Conservation (phyloP, 2,888 invertebrate genomes). For the Melipona bicolor region DNA sequence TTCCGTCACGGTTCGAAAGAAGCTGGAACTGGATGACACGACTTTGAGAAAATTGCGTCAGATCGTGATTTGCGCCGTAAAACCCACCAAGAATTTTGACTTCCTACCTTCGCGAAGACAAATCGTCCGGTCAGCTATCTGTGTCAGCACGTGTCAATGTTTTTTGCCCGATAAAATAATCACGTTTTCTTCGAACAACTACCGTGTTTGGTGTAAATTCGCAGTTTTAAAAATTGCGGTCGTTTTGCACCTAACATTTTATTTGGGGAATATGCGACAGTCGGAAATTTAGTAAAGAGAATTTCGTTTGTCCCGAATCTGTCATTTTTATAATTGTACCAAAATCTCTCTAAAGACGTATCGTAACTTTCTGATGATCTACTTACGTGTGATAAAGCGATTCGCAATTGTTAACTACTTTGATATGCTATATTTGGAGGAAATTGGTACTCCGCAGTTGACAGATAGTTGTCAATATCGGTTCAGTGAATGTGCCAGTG, state of each 20-base stretch:
- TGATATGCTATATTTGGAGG: too few species aligned
- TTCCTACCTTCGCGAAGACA: not conserved
- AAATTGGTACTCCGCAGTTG: too few species aligned
- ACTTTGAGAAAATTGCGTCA: conserved; percentile 26
- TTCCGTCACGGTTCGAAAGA: conserved; percentile 32
- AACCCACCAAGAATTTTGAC: not conserved
- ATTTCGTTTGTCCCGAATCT: not conserved
- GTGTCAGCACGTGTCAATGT: not conserved
- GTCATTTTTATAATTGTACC: not conserved
- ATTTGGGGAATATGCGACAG: not conserved
- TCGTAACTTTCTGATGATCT: not conserved
- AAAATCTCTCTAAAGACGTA: not conserved
- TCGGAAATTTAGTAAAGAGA: too few species aligned
- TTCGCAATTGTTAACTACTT: not conserved
- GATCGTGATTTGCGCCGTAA: not conserved
- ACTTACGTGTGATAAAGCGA: not conserved
- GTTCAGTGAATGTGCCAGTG: too few species aligned
- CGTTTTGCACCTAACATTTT: not conserved
- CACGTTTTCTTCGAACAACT: too few species aligned
- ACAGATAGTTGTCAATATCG: too few species aligned
- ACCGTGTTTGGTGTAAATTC: not conserved
- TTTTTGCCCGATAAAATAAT: not conserved
- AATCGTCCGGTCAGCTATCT: not conserved
- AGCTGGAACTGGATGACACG: conserved; percentile 4
- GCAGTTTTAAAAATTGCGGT: not conserved